phyloP scores from a whole-genome alignment of 1,140 invertebrate species.

The Monomorium pharaonis region DNA sequence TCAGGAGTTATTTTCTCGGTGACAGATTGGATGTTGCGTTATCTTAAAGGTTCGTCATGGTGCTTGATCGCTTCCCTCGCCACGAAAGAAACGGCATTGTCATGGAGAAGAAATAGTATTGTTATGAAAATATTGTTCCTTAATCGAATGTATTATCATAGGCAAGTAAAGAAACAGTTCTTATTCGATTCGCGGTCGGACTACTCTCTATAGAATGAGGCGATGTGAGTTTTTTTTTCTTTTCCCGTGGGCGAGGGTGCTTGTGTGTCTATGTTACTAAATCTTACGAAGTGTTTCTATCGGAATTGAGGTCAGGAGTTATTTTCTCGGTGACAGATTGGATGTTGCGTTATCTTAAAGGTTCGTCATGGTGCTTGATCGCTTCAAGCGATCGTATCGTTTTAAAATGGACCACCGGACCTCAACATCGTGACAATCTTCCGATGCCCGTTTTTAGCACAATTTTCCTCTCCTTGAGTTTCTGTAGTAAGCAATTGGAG shows the following conservation, averaged over 20 bases:
- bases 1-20: conserved; percentile 25
- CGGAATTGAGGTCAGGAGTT: conserved; percentile 10
- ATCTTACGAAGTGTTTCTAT: conserved; percentile 20
- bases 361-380: background rate
- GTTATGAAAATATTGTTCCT: conserved; percentile 7
- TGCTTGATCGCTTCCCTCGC: background rate
- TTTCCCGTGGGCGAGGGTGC: background rate
- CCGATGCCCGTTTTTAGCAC: background rate
- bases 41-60: background rate
- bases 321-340: conserved; percentile 15
- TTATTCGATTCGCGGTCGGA: background rate
- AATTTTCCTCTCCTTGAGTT: background rate
- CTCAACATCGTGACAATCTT: background rate
- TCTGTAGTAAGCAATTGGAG: background rate
- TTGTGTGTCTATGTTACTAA: conserved; percentile 15
- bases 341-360: background rate
- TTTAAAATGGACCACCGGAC: conserved; percentile 8
- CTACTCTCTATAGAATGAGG: background rate
- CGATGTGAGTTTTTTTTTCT: background rate
- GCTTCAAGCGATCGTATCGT: background rate
- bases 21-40: conserved; percentile 7
- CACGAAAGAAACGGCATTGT: background rate
- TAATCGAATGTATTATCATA: background rate
- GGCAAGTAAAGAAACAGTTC: background rate
- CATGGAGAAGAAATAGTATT: conserved; percentile 16